These are phyloP conservation scores for Phocoena sinus DNA, from an alignment of 2,113 vertebrate genomes.

Conservation along the genomic window DNA sequence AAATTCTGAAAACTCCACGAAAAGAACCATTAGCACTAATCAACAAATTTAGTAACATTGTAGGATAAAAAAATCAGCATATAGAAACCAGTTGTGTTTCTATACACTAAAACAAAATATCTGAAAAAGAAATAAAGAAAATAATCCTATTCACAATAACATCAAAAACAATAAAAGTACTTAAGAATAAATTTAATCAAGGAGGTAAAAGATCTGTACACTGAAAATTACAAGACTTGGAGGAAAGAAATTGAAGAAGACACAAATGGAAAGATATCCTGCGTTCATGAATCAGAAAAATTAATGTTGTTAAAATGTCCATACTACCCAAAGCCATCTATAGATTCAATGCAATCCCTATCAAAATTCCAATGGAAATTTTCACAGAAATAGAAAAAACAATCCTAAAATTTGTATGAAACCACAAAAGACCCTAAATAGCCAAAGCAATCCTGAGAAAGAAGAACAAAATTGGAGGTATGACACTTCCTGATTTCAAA, in stretches of 20 bases:
- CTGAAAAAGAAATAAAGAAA: neutral
- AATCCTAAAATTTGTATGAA: neutral
- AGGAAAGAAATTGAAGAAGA: neutral
- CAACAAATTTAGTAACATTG: neutral
- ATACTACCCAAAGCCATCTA: neutral
- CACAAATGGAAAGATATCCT: neutral
- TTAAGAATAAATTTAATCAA: neutral
- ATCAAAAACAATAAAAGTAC: neutral
- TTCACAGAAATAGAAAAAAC: neutral
- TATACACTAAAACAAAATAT: neutral
- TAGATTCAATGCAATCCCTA: neutral
- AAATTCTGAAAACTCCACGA: neutral
- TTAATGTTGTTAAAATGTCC: neutral
- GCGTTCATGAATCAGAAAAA: neutral
- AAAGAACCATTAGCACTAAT: neutral
- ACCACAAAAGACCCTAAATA: neutral
- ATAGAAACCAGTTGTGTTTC: neutral
- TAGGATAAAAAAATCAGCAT: neutral
- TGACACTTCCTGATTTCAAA: neutral
- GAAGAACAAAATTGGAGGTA: neutral
- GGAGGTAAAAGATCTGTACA: neutral
- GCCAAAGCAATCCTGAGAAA: neutral
- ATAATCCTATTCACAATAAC: neutral
- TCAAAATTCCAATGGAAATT: neutral
- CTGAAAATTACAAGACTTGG: neutral